A percentile compares a stretch with the other conserved stretches of the same genome.
phyloP scores from a whole-genome alignment of 2,888 invertebrate genomes.

The Dendrolimus houi region DNA sequence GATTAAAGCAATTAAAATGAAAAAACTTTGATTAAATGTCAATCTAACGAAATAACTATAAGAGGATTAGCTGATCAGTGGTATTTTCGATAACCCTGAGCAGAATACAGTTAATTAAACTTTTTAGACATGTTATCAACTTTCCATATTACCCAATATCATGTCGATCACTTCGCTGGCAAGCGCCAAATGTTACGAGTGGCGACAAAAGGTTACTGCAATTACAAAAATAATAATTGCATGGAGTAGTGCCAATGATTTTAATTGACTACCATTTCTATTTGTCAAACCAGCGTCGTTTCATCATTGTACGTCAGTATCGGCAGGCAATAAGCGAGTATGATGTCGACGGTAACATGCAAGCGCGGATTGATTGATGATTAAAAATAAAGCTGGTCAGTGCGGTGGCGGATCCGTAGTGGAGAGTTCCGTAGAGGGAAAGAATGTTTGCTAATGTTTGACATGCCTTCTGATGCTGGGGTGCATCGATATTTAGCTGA shows the following conservation, averaged over 20 bases:
- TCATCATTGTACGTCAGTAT: conserved; percentile 25
- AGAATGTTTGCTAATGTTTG: no score
- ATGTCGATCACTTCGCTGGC: background rate
- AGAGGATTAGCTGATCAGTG: no score
- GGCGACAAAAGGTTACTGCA: conserved; percentile 13
- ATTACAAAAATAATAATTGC: conserved; percentile 17
- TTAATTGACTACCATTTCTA: conserved; percentile 13
- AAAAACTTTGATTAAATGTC: background rate
- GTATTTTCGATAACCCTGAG: background rate
- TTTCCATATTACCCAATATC: background rate
- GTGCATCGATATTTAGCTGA: no score
- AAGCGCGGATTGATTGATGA: conserved; percentile 41
- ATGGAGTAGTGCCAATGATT: conserved; percentile 6
- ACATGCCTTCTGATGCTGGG: no score
- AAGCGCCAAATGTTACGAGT: background rate
- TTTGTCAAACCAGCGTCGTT: conserved; percentile 30
- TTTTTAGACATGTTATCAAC: background rate
- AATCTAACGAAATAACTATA: background rate
- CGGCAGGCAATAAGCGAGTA: conserved; percentile 16
- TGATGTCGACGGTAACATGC: conserved; percentile 15
- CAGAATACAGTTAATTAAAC: conserved; percentile 10
- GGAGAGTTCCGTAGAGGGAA: no score
- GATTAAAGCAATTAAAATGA: background rate
- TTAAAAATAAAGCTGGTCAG: conserved; percentile 31
- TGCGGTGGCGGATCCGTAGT: no score